Evolutionary conservation across 2,113 vertebrate genomes (phyloP).

Genomic region (Tupaia tana): DNA sequence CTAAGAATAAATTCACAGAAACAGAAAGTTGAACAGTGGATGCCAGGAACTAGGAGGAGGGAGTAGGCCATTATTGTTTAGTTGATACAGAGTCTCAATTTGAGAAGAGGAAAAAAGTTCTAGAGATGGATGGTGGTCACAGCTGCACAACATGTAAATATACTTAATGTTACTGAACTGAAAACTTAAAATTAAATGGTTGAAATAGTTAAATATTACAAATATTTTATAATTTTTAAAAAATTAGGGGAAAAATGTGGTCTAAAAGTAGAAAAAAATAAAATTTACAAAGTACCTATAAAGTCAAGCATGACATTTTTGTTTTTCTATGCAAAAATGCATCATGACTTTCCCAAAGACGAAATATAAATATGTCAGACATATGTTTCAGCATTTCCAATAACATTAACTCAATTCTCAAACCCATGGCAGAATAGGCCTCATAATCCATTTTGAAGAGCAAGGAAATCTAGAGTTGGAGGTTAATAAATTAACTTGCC

Average conservation of each 20-base stretch:
- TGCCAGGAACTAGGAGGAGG: not conserved
- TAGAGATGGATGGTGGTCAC: not conserved
- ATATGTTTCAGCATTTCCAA: not conserved
- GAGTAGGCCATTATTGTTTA: not conserved
- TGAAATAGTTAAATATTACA: not conserved
- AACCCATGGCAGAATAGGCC: not conserved
- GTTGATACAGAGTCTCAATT: not conserved
- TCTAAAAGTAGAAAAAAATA: not conserved
- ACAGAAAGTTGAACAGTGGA: not conserved
- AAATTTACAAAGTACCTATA: not conserved
- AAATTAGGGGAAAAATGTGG: not conserved
- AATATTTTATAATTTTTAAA: not conserved
- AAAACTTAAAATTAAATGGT: not conserved
- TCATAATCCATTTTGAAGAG: not conserved
- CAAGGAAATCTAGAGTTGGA: not conserved
- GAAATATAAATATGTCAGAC: not conserved
- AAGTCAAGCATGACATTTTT: too few species aligned
- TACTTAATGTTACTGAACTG: not conserved
- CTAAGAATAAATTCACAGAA: not conserved
- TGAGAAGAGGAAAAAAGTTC: conserved; percentile 30
- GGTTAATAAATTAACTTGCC: conserved; percentile 40
- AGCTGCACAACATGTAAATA: not conserved
- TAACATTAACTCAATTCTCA: conserved; percentile 44
- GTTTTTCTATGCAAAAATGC: too few species aligned
- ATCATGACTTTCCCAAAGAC: too few species aligned